A percentile compares a stretch with the other conserved stretches of the same genome.
These are phyloP conservation scores for Discoglossus pictus DNA, from an alignment of 2,797 vertebrate species.

Conservation along the genomic window DNA sequence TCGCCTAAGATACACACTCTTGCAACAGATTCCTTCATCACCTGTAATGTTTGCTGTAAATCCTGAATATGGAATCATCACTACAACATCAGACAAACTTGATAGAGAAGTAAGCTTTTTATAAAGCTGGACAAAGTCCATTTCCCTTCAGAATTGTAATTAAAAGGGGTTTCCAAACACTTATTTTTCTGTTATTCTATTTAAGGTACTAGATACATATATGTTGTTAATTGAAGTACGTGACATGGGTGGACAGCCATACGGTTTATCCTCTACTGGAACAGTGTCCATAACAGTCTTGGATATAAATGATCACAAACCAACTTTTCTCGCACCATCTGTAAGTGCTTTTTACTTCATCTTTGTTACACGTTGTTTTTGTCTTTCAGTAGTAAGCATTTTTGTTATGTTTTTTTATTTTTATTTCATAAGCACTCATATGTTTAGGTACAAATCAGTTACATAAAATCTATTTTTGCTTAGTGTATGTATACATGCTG, in stretches of 20 bases:
- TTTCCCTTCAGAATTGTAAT: no score
- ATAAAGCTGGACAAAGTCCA: not conserved
- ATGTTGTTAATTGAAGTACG: slow-evolving; percentile 69
- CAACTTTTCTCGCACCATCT: slow-evolving; percentile 68
- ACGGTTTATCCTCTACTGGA: slow-evolving; percentile 72
- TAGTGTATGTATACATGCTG: no score
- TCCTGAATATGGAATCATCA: slow-evolving; percentile 71
- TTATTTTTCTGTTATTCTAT: slow-evolving; percentile 17
- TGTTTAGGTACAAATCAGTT: no score
- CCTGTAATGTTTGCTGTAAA: slow-evolving; percentile 68
- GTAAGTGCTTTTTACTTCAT: slow-evolving; percentile 73
- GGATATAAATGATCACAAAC: slow-evolving; percentile 86
- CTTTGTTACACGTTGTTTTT: no score
- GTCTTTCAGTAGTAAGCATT: not conserved
- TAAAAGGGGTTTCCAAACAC: no score
- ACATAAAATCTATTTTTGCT: no score
- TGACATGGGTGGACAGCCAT: slow-evolving; percentile 74
- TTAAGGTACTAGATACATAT: slow-evolving; percentile 71
- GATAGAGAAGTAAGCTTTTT: slow-evolving; percentile 83
- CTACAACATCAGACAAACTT: slow-evolving; percentile 63
- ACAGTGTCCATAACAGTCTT: slow-evolving; percentile 70
- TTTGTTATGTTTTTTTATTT: not conserved
- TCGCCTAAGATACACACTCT: slow-evolving; percentile 72
- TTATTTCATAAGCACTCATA: no score
- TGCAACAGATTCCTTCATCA: slow-evolving; percentile 61